Base-by-base conservation (phyloP, 1,140 invertebrate genomes). In the Phthorimaea operculella region DNA sequence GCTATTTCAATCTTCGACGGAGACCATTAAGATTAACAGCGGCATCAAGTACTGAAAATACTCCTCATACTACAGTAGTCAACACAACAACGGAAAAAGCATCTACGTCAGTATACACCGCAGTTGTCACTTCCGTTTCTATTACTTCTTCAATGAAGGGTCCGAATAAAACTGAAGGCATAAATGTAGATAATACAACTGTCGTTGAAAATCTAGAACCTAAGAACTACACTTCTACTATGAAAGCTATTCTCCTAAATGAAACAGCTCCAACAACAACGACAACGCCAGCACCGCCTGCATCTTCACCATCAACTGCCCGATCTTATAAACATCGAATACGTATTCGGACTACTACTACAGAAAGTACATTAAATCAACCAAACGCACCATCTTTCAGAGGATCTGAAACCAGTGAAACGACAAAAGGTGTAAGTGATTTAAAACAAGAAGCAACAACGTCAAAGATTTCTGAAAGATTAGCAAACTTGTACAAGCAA, bases 41-140 rank as follows among this genome's bases (percentile, higher is more conserved):
- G 21, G 28, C 66, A 49, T 59, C 69, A 8, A 86, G 68, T 57
- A 80, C 73, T 52, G 79, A 80, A 75, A 76, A 60, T 61, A 39
- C 39, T 11, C 34, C 67, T 33, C 16, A 53, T 12, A 62, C 61
- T 48, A 54, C 63, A 52, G 36, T 60, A 48, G 45, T 68, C 45
- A 81, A 74, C 57, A 54, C 70, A 10, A 82, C 79, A 42, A 83
- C 79, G 36, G 79, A 82, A 65, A 83, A 83, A 58, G 63, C 66
- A 6, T 71, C 81, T 9, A 85, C 84, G 15, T 79, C 85, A 39
- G 78, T 87, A 11, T 87, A 86, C 52, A 87, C 86, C 12, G 85
- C 85, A 1, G 85, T 87, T 34, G 86, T 87, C 0, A 87, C 86
- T 44, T 87, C 86, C 16, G 83, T 87, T 17, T 87, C 86, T 15